Evolutionary conservation across 53 echinoderm and acorn worm genomes (phyloP), one percentile per base, ranked within the genome.

Genomic region (Mesocentrotus franciscanus): DNA sequence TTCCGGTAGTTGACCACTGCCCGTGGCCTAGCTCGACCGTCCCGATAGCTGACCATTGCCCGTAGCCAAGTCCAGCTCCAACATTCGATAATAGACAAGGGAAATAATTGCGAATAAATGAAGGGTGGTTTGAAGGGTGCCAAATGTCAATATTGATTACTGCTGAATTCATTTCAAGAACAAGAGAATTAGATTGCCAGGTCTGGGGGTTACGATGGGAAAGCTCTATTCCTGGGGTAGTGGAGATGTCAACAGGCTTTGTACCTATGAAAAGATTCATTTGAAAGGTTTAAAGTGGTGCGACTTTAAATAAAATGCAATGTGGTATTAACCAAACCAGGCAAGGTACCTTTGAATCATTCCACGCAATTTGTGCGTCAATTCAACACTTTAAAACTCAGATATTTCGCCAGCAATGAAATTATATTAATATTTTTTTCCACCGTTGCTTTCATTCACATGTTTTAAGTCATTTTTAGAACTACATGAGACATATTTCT

Each of bases 101-200:
- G 59, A 36, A 9, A 60, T 90, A 90, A 59, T 90, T 90, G 59
- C 11, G 60, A 90, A 14, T 58, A 30, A 58, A 11, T 60, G 90
- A 90, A 60, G 60, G 90, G 10, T 8, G 14, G 6, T 24, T 20
- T 60, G n/a, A 90, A 90, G 90, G 30, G 60, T 90, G 30, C 30
- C 58, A 90, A 58, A 90, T 90, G 90, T 60, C 90, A 90, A 27
- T 60, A 60, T 58, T 60, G 90, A 90, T 90, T 90, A 30, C 4
- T 15, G 60, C 60, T 27, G 90, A 60, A 90, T 58, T 60, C 22
- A 9, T 81, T 81, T 81, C 42, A 81, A 81, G 81, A 81, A 42
- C 81, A 42, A 18, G 8, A 36, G 1, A 42, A 39, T 39, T 36
- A 39, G 26, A n/a, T 27, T 72, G 72, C 29, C 7, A 9, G n/a